Evolutionary conservation across 37 sponge, comb jelly and placozoan genomes (phyloP).

Genomic region (Mnemiopsis leidyi): DNA sequence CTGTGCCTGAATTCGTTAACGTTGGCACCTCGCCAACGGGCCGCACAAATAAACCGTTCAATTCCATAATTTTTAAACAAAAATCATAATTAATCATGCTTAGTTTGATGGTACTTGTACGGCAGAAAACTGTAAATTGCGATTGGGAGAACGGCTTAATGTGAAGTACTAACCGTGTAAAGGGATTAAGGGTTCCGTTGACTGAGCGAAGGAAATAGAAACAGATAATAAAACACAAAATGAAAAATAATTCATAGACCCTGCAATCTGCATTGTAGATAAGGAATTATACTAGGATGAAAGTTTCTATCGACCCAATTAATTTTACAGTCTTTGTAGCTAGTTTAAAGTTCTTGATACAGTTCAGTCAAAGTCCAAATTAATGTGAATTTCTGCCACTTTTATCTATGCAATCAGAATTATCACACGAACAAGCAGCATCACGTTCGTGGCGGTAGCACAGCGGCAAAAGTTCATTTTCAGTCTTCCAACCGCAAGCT

Average conservation of each 20-base stretch:
- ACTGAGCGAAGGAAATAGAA: background rate
- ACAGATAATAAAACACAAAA: background rate
- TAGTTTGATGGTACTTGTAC: no score
- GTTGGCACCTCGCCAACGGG: slow-evolving; percentile 9
- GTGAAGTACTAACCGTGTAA: background rate
- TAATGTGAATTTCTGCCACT: background rate
- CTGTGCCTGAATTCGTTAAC: background rate
- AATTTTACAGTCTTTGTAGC: no score
- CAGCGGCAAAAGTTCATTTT: background rate
- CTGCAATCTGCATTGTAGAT: background rate
- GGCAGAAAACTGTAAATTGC: no score
- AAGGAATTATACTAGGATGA: background rate
- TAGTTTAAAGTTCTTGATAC: background rate
- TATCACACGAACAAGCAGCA: no score
- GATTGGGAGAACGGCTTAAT: background rate
- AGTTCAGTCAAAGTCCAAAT: background rate
- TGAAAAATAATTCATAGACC: background rate
- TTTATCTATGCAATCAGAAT: no score
- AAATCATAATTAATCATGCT: no score
- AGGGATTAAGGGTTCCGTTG: background rate
- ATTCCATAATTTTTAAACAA: no score
- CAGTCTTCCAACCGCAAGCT: background rate
- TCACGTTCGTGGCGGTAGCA: no score
- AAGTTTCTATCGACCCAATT: background rate
- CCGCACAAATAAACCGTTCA: background rate